These are phyloP conservation scores for Pterois miles DNA, from an alignment of 2,797 vertebrate species.

Conservation along the genomic window DNA sequence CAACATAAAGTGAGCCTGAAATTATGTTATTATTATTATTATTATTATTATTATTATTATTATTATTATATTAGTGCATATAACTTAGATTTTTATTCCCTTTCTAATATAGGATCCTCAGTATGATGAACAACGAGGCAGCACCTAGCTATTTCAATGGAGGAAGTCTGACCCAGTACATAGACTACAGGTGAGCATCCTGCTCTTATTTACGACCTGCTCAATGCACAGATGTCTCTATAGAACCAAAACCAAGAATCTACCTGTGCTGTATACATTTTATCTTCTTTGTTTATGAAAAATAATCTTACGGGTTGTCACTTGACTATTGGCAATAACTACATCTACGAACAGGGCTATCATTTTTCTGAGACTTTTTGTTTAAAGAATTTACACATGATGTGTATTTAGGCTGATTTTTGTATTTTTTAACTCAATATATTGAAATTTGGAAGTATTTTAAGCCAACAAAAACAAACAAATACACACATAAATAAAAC, in stretches of 20 bases:
- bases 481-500: not conserved
- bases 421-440: no score
- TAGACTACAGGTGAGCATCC: constrained; percentile 81
- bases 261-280: no score
- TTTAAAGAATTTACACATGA: no score
- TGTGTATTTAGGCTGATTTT: no score
- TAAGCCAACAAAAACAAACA: not conserved
- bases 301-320: not conserved
- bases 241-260: not conserved
- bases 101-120: constrained; percentile 74
- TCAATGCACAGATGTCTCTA: not conserved
- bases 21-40: not conserved
- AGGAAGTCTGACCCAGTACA: constrained; percentile 82
- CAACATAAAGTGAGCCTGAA: constrained; percentile 75
- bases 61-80: no score
- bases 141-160: constrained; percentile 86
- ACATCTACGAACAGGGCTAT: not conserved
- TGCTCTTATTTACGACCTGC: not conserved
- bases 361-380: not conserved
- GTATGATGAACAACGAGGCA: constrained; percentile 87
- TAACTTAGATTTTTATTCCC: no score
- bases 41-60: not conserved
- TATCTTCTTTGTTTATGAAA: not conserved
- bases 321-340: not conserved
- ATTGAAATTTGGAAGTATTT: no score